A percentile compares a stretch with the other conserved stretches of the same genome.
These are phyloP conservation scores for Bicyclus anynana DNA, from an alignment of 1,140 invertebrate species.

Conservation along the genomic window DNA sequence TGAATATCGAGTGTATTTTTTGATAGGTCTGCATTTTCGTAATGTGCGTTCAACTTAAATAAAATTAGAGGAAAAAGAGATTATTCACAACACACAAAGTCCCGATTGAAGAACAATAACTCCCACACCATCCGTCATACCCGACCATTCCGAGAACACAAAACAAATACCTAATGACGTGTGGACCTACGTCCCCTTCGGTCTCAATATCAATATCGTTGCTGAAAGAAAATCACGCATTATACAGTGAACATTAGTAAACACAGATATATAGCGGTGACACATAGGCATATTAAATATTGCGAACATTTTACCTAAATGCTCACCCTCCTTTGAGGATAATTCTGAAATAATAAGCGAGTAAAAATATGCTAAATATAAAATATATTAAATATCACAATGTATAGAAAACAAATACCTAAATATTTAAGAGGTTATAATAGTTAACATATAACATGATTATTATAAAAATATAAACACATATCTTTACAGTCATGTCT, in stretches of 20 bases:
- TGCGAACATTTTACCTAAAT: slow-evolving; percentile 48
- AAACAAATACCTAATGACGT: slow-evolving; percentile 42
- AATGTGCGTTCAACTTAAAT: too few species aligned
- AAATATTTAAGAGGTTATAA: too few species aligned
- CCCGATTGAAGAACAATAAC: slow-evolving; percentile 3
- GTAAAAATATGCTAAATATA: slow-evolving; percentile 13
- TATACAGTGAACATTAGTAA: slow-evolving; percentile 41
- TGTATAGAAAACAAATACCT: too few species aligned
- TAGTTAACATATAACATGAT: too few species aligned
- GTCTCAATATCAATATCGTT: slow-evolving; percentile 51
- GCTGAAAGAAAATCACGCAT: slow-evolving; percentile 61
- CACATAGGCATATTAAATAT: slow-evolving; percentile 11
- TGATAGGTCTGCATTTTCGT: too few species aligned
- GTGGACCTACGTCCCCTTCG: slow-evolving; percentile 25
- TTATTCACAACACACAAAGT: slow-evolving; percentile 33
- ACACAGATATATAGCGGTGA: slow-evolving; percentile 27
- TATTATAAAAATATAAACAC: too few species aligned
- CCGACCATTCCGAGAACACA: slow-evolving; percentile 28
- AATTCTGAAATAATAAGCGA: slow-evolving; percentile 53
- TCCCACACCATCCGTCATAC: slow-evolving; percentile 17
- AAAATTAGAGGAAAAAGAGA: background rate
- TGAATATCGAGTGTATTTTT: too few species aligned
- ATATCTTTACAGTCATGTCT: too few species aligned
- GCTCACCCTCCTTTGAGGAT: slow-evolving; percentile 37
- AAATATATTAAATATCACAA: background rate